phyloP scores from a whole-genome alignment of 2,888 invertebrate genomes.

The Limnephilus marmoratus region DNA sequence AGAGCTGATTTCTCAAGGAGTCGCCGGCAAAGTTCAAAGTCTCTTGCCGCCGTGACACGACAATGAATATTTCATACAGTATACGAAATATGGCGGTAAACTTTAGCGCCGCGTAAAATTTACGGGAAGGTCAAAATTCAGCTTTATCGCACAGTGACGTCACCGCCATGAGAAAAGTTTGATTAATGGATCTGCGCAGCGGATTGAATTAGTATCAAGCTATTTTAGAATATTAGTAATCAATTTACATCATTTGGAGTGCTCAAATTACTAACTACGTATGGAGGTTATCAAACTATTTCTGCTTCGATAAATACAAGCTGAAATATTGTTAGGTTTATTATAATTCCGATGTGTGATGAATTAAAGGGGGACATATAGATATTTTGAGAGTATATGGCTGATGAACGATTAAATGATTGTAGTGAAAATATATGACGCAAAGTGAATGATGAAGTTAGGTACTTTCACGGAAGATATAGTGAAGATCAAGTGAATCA shows the following conservation, averaged over 20 bases:
- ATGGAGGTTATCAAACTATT: neutral
- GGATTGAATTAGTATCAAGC: neutral
- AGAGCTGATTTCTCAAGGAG: constrained; percentile 62
- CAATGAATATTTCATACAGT: constrained; percentile 62
- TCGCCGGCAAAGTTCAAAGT: constrained; percentile 57
- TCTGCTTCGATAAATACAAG: neutral
- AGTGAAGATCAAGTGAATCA: too few relatives aligned
- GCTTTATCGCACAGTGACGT: constrained; percentile 49
- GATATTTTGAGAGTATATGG: too few relatives aligned
- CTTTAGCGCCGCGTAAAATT: constrained; percentile 58
- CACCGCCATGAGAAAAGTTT: constrained; percentile 45
- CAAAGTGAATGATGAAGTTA: too few relatives aligned
- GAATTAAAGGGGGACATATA: too few relatives aligned
- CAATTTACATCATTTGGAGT: neutral
- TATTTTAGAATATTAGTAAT: neutral
- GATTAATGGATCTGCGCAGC: constrained; percentile 53
- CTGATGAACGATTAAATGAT: too few relatives aligned
- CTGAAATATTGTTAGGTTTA: neutral
- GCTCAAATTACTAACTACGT: neutral
- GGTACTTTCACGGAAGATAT: too few relatives aligned
- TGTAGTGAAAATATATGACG: too few relatives aligned
- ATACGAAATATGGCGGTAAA: constrained; percentile 53
- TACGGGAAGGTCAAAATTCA: constrained; percentile 3
- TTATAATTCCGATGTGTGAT: too few relatives aligned
- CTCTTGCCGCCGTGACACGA: constrained; percentile 51